Percentiles rank a stretch among this genome's conserved stretches.
Conservation (phyloP, 2,888 invertebrate species). For the Sinotaia quadrata region DNA sequence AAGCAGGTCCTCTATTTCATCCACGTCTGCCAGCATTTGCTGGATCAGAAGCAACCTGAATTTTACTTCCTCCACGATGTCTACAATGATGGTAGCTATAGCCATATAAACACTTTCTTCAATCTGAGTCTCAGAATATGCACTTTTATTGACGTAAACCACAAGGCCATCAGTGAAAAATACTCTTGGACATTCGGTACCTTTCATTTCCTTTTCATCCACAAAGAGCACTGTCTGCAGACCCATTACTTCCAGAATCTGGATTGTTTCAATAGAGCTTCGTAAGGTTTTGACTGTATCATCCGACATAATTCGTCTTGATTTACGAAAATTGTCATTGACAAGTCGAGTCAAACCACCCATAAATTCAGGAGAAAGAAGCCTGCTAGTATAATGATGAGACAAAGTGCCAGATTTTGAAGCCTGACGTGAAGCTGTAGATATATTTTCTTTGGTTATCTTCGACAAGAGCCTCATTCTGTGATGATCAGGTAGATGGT, state of each 20-base stretch:
- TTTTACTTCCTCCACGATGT: background rate
- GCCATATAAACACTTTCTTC: background rate
- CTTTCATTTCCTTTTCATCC: background rate
- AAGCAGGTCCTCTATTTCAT: background rate
- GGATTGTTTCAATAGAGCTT: background rate
- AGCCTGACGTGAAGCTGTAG: background rate
- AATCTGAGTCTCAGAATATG: background rate
- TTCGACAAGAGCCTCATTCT: background rate
- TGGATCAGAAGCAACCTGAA: background rate
- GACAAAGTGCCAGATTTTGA: background rate
- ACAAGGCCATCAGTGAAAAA: background rate
- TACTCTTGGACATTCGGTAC: background rate
- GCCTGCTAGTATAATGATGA: background rate
- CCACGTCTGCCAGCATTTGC: background rate
- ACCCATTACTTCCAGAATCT: background rate
- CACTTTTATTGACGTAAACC: background rate
- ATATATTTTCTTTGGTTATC: background rate
- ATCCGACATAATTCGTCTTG: too few species aligned
- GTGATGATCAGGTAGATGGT: background rate
- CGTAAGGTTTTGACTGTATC: too few species aligned
- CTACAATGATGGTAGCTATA: background rate
- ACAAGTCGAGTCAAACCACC: background rate
- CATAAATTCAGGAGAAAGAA: background rate
- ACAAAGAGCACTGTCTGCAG: background rate
- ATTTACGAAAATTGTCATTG: too few species aligned